Conservation (phyloP, 2,113 vertebrate species). For the Dermatemys mawii region DNA sequence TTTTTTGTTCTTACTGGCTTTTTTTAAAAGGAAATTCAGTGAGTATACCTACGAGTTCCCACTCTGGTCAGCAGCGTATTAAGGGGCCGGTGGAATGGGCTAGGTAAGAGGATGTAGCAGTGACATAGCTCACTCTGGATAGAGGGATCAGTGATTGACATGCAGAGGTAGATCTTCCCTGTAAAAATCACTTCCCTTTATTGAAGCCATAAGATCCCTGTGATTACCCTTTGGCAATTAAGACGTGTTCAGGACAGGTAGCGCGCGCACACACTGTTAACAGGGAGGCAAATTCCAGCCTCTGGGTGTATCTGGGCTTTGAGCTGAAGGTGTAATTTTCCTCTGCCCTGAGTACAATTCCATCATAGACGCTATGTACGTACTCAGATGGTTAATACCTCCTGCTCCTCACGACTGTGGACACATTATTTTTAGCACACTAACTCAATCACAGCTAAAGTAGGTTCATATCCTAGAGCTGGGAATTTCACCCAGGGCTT, state of each 20-base stretch:
- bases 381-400: not conserved
- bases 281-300: not conserved
- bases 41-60: not conserved
- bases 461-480: not conserved
- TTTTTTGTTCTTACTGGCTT: not conserved
- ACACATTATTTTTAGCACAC: not conserved
- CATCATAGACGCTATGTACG: not conserved
- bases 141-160: not conserved
- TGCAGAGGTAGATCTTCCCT: not conserved
- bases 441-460: not conserved
- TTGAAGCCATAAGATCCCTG: not conserved
- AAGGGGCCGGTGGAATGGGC: not conserved
- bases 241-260: not conserved
- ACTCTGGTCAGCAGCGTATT: not conserved
- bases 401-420: not conserved
- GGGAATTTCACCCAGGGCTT: not conserved
- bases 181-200: not conserved
- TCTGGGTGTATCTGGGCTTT: not conserved
- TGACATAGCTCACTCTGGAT: accelerated
- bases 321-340: not conserved
- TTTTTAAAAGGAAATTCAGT: not conserved
- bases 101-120: not conserved
- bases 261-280: not conserved
- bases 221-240: not conserved
- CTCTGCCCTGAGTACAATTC: not conserved